These are phyloP conservation scores for Heteronetta atricapilla DNA, from an alignment of 2,113 vertebrate species.

Conservation along the genomic window DNA sequence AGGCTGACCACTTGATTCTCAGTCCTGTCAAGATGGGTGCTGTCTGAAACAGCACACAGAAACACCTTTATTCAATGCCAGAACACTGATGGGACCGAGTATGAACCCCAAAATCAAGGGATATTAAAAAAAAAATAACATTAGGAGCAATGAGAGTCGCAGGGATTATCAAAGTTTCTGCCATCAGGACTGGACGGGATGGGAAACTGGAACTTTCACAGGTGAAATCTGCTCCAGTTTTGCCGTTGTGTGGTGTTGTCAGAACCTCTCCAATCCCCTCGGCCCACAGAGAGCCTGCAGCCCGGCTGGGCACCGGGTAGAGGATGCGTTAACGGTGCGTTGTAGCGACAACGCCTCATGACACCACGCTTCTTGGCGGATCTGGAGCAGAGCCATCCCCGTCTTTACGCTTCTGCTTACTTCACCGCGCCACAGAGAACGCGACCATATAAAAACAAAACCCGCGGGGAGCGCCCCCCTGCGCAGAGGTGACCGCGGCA, in stretches of 20 bases:
- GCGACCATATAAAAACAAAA: fast-evolving
- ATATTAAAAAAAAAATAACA: too few relatives aligned
- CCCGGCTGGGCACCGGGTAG: neutral
- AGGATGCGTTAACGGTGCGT: fast-evolving
- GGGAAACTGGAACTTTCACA: neutral
- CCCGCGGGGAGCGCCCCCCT: fast-evolving
- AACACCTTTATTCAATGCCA: neutral
- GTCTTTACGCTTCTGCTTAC: too few relatives aligned
- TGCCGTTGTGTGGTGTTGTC: too few relatives aligned
- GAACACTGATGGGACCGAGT: neutral
- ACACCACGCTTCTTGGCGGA: fast-evolving
- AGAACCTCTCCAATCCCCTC: neutral
- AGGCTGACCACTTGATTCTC: neutral
- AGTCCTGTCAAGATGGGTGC: fast-evolving
- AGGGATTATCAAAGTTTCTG: neutral
- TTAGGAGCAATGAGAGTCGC: neutral
- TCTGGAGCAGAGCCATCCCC: fast-evolving
- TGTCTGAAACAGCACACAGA: neutral
- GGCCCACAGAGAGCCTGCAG: fast-evolving
- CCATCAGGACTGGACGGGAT: fast-evolving
- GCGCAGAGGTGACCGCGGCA: neutral
- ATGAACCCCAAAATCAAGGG: neutral
- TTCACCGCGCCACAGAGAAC: fast-evolving
- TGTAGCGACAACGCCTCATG: fast-evolving
- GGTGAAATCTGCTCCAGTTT: neutral